Percentiles rank a stretch among this genome's conserved stretches.
These are phyloP conservation scores for Collichthys lucidus DNA, from an alignment of 2,113 vertebrate species.

Conservation along the genomic window DNA sequence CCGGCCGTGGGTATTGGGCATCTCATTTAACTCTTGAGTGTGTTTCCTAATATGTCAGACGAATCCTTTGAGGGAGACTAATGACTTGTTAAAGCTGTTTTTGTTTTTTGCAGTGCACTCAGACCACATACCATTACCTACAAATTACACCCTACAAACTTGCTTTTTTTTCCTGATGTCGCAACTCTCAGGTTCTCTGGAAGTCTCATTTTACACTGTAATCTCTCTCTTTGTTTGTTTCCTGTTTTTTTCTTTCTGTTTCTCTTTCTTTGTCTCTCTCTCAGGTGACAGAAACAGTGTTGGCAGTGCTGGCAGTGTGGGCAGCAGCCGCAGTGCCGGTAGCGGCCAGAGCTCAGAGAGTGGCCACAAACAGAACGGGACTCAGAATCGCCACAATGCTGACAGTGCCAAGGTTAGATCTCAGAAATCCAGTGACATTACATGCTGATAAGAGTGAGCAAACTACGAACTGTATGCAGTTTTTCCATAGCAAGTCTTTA, in stretches of 20 bases:
- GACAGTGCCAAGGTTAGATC: slow-evolving; percentile 64
- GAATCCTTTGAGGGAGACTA: not conserved
- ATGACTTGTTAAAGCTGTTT: not conserved
- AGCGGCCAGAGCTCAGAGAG: slow-evolving; percentile 95
- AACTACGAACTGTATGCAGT: not conserved
- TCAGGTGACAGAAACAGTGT: slow-evolving; percentile 95
- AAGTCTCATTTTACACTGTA: slow-evolving; percentile 5
- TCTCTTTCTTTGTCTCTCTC: slow-evolving; percentile 36
- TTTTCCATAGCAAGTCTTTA: not conserved
- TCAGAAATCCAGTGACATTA: not conserved
- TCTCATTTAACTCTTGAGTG: not conserved
- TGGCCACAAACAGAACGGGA: slow-evolving; percentile 85
- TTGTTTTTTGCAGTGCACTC: not conserved
- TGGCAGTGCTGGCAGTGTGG: slow-evolving; percentile 92
- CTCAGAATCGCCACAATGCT: slow-evolving; percentile 66
- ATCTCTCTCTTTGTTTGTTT: not conserved
- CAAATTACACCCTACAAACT: not conserved
- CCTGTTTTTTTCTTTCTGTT: not conserved
- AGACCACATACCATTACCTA: not conserved
- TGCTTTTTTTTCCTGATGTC: not conserved
- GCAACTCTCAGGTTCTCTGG: not conserved
- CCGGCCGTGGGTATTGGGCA: not conserved
- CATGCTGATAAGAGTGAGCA: not conserved
- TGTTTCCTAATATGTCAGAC: not conserved
- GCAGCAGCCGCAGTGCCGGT: slow-evolving; percentile 94